Percentiles rank a stretch among this genome's conserved stretches.
These are phyloP conservation scores for Lepilemur ruficaudatus DNA, from an alignment of 2,797 vertebrate species.

Conservation along the genomic window DNA sequence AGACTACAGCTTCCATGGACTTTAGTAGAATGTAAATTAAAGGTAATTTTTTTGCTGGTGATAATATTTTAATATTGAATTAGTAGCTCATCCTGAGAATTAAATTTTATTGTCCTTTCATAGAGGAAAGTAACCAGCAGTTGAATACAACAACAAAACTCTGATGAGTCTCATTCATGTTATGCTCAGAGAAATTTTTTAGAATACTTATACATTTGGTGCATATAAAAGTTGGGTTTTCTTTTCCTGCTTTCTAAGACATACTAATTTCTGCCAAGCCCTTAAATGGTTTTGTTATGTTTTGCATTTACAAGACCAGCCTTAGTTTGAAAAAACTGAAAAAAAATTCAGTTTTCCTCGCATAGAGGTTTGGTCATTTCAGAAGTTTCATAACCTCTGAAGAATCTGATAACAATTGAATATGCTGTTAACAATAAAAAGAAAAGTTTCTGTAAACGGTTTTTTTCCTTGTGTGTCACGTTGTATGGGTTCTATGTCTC, in stretches of 20 bases:
- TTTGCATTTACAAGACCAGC: neutral
- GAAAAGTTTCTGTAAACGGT: neutral
- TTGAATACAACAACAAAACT: neutral
- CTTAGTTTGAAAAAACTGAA: slow-evolving; percentile 21
- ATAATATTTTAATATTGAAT: neutral
- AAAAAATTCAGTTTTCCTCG: neutral
- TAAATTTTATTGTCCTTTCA: neutral
- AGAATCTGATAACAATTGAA: neutral
- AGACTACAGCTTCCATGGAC: neutral
- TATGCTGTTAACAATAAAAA: neutral
- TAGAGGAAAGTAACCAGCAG: neutral
- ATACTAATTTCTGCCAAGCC: neutral
- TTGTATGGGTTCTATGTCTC: neutral
- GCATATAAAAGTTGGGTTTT: neutral
- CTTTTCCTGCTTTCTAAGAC: neutral
- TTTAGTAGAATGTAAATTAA: slow-evolving; percentile 15
- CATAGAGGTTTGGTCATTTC: neutral
- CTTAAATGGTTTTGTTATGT: neutral
- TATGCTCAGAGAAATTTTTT: neutral
- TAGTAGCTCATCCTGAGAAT: neutral
- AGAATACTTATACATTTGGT: neutral
- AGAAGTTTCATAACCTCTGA: slow-evolving; percentile 18
- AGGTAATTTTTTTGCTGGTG: neutral
- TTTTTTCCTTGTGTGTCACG: neutral
- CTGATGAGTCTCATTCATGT: neutral